Evolutionary conservation across 2,113 vertebrate species (phyloP), one percentile per base, ranked within the genome.

Genomic region (Macrotus californicus): DNA sequence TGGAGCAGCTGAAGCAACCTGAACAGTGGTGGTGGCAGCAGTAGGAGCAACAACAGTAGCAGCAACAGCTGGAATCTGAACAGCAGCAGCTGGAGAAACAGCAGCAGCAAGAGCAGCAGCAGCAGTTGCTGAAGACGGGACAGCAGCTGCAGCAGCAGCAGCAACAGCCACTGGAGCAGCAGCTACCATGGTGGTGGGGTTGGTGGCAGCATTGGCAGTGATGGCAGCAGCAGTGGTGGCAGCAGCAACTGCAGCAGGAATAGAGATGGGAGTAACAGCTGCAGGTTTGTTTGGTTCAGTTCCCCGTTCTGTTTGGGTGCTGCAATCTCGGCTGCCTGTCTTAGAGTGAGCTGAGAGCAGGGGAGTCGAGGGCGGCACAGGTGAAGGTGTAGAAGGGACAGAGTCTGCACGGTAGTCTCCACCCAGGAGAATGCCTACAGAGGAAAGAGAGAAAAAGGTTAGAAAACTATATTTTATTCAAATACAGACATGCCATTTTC

Each of bases 281-380:
- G 97, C 77, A 48, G 95, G 93, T 97, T 99, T 99, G 98, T 97
- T 98, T 16, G 98, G 97, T 50, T 99, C 99, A 0, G 91, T 98
- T 69, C 99, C 98, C 90, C 99, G 98, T 67, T 99, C 99, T 0
- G 99, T 99, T 97, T 99, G 99, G 0, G 99, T 99, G 98, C 98
- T 99, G 98, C 99, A 99, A 98, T 99, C 99, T 66, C 99, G 98
- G 98, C 99, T 99, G 97, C 99, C 99, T 0, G 99, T 99, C 98
- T 99, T 99, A 0, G 99, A 99, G 98, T 99, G 99, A 56, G 98
- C 98, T 0, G 99, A 98, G 1, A 98, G 98, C 97, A 99, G 95
- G 0, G 99, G 99, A 4, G 99, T 99, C 31, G 99, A 99, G n/a
- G 99, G 99, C 2, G 99, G 98, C 36, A 99, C 99, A 0, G 99